Base-by-base conservation (phyloP, 2,888 invertebrate species). In the Megamerina dolium region DNA sequence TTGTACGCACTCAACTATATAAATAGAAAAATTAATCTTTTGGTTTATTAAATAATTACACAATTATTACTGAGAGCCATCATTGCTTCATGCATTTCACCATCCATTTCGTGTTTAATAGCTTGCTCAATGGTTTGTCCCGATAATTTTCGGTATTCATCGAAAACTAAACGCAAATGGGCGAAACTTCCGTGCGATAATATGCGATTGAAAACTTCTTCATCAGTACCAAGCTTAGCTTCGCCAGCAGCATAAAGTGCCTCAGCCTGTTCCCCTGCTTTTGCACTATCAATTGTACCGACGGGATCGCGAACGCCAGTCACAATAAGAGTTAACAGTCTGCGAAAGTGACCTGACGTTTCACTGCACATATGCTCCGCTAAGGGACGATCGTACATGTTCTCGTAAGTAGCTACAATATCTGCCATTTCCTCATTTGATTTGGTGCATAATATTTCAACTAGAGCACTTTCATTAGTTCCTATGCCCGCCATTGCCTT, bases 331-430 rank as follows among this genome's bases (percentile, higher is more conserved):
- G 85, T 82, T 12, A 87, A 75, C 32, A 87, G 74, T 6, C 85
- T 76, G 30, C 85, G 77, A 70, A 87, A 83, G 68, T 85, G 81
- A 1, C 87, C 86, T 3, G 83, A 80, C 0, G 85, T 85, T 70
- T 87, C 87, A 35, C 81, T 80, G 59, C 80, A 80, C 72, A 85
- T 78, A 63, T 83, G 83, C 58, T 83, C 80, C 3, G 83, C 85
- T 42, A 86, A 64, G 0, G 81, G 80, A 1, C 80, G 75, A 53
- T 78, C 75, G 65, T 79, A 83, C 67, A 83, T 59, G 57, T 72
- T 72, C 64, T 82, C 80, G 54, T 83, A 83, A 4, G 77, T 73
- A 14, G 75, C 73, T 2, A 79, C 79, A 33, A 83, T 77, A 42
- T 74, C 69, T 2, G 75, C 74, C 4, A 83, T 76, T 64, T 83